phyloP scores from a whole-genome alignment of 2,113 vertebrate species.

The Fulica atra region DNA sequence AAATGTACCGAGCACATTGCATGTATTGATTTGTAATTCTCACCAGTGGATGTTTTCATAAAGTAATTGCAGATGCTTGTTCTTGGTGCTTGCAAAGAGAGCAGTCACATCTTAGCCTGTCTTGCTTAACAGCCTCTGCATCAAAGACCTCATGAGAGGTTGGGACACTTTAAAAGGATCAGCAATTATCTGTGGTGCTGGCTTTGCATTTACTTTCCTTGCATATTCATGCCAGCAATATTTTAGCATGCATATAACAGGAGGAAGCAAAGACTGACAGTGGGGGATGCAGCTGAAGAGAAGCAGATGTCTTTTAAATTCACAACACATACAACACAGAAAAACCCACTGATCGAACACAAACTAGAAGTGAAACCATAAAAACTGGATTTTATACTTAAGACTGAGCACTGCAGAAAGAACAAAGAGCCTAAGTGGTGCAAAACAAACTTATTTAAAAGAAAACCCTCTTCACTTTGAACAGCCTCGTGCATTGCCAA shows the following conservation, averaged over 20 bases:
- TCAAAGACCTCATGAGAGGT: constrained; percentile 19
- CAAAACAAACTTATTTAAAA: not conserved
- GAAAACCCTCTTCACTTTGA: not conserved
- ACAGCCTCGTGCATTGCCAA: not conserved
- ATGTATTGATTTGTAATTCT: constrained; percentile 52
- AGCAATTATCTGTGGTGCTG: constrained; percentile 45
- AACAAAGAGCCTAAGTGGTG: not conserved
- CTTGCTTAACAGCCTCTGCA: constrained; percentile 32
- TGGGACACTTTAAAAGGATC: constrained; percentile 50
- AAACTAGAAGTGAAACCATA: constrained; percentile 15
- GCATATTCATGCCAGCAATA: constrained; percentile 53
- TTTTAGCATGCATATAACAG: constrained; percentile 14
- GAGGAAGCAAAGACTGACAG: constrained; percentile 41
- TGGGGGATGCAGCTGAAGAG: constrained; percentile 52
- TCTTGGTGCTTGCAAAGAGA: constrained; percentile 2
- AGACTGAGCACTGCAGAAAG: not conserved
- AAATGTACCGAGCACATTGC: not conserved
- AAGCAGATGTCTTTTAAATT: constrained; percentile 64
- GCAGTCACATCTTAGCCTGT: not conserved
- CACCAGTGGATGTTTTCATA: constrained; percentile 7
- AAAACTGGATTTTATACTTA: not conserved
- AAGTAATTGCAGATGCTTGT: constrained; percentile 51
- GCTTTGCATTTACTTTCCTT: constrained; percentile 39
- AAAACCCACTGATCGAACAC: constrained; percentile 41
- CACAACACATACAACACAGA: constrained; percentile 42